Percentiles rank a stretch among this genome's conserved stretches.
These are phyloP conservation scores for Colistium nudipinnis DNA, from an alignment of 2,113 vertebrate species.

Conservation along the genomic window DNA sequence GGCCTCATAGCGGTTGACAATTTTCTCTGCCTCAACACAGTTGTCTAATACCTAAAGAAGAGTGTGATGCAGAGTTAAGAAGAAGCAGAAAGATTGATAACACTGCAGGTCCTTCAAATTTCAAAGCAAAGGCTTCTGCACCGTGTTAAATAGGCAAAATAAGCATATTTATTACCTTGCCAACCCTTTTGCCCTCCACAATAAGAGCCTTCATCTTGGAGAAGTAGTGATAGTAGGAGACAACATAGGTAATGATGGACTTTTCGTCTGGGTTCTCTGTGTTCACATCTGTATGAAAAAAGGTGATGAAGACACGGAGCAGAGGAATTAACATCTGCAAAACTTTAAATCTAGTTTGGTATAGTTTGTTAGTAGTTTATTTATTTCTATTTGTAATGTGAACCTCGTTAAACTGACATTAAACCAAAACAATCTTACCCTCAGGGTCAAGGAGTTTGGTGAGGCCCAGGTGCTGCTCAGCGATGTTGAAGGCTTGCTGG, in stretches of 20 bases:
- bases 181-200: conserved; percentile 95
- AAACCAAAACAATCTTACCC: conserved; percentile 74
- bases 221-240: conserved; percentile 98
- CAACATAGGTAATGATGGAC: conserved; percentile 97
- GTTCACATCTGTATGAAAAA: conserved; percentile 86
- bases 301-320: background rate
- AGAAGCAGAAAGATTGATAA: background rate
- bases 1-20: conserved; percentile 86
- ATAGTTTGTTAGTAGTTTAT: background rate
- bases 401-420: background rate
- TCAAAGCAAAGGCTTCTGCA: background rate
- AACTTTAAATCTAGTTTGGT: background rate
- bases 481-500: conserved; percentile 92
- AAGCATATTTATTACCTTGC: conserved; percentile 91
- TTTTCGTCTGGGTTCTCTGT: conserved; percentile 96
- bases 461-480: conserved; percentile 92
- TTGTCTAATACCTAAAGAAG: conserved; percentile 89
- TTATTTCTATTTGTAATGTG: background rate
- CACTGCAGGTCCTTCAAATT: background rate
- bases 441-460: conserved; percentile 94
- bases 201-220: conserved; percentile 99
- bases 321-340: background rate
- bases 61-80: background rate
- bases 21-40: conserved; percentile 89
- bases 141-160: too few relatives aligned